Base-by-base conservation (phyloP, 1,140 invertebrate genomes). In the Drosophila miranda region DNA sequence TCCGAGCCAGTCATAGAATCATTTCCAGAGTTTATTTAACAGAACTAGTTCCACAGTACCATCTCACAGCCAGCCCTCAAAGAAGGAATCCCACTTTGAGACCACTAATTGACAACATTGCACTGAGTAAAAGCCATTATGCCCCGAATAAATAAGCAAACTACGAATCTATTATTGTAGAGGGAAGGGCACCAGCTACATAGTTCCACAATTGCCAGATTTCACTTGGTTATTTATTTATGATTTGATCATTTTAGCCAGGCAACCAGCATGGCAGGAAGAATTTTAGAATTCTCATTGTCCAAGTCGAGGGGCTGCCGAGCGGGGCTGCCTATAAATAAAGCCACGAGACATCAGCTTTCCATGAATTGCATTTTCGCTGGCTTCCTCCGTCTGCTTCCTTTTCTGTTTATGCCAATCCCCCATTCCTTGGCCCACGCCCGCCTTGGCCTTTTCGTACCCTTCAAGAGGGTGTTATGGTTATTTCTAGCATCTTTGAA, bases 311-410 rank as follows among this genome's bases (percentile, higher is more conserved):
- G 43, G 30, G 41, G 8, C n/a, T 2, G 8, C 14, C 6, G 30
- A 4, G 44, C 8, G 16, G 61, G 52, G 54, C 45, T 43, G 46
- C 42, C 57, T 38, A 59, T 60, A 83, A 76, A 64, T 68, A 84
- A 84, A 79, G 73, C 81, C 80, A 68, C 76, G 73, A 66, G 73
- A 86, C 77, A 80, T 76, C 80, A 74, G 78, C 63, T 76, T 80
- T 57, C 76, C 80, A 84, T 84, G 82, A 84, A 84, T 84, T 84
- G 81, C 81, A 84, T 84, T 84, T 83, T 84, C 60, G 57, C 53
- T 57, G 71, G 55, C 46, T 59, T 52, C 30, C 23, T 44, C 48
- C 64, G 48, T 55, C 64, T 55, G 61, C 44, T 68, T 9, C 58
- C 16, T 9, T 30, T 53, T 51, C 50, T 23, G 46, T 67, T 57